phyloP scores from a whole-genome alignment of 2,888 invertebrate genomes.

The Eulithis testata region DNA sequence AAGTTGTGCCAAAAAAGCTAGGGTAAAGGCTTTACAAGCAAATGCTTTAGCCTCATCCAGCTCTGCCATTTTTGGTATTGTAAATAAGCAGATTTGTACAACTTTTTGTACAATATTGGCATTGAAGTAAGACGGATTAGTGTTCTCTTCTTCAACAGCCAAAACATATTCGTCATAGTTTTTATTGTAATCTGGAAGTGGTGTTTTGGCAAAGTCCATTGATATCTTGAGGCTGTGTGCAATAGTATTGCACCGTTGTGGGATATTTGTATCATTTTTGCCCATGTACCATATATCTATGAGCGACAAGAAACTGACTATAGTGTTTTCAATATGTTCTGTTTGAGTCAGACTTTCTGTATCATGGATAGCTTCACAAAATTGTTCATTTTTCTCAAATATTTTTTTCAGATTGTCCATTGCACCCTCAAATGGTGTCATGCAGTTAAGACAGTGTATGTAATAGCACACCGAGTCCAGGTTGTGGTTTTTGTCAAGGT shows the following conservation, averaged over 20 bases:
- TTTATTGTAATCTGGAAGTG: slow-evolving; percentile 80
- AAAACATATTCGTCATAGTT: slow-evolving; percentile 80
- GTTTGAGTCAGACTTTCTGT: slow-evolving; percentile 72
- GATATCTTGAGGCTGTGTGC: slow-evolving; percentile 90
- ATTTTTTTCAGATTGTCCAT: slow-evolving; percentile 92
- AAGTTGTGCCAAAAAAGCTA: slow-evolving; percentile 92
- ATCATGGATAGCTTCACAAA: slow-evolving; percentile 81
- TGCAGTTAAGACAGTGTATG: slow-evolving; percentile 91
- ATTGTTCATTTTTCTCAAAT: slow-evolving; percentile 88
- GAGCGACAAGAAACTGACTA: slow-evolving; percentile 82
- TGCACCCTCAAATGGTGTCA: slow-evolving; percentile 94
- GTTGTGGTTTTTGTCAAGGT: slow-evolving; percentile 91
- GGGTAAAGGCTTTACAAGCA: slow-evolving; percentile 92
- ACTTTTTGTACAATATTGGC: slow-evolving; percentile 92
- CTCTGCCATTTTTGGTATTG: slow-evolving; percentile 90
- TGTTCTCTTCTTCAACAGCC: slow-evolving; percentile 76
- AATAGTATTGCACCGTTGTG: slow-evolving; percentile 87
- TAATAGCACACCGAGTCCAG: slow-evolving; percentile 96
- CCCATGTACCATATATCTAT: slow-evolving; percentile 87
- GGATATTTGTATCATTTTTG: slow-evolving; percentile 86
- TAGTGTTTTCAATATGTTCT: slow-evolving; percentile 79
- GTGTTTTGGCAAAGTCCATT: slow-evolving; percentile 81
- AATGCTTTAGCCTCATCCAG: slow-evolving; percentile 91
- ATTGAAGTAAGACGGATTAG: slow-evolving; percentile 84
- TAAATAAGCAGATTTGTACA: slow-evolving; percentile 91